Evolutionary conservation across 2,888 invertebrate species (phyloP).

Genomic region (Charanyca ferruginea): DNA sequence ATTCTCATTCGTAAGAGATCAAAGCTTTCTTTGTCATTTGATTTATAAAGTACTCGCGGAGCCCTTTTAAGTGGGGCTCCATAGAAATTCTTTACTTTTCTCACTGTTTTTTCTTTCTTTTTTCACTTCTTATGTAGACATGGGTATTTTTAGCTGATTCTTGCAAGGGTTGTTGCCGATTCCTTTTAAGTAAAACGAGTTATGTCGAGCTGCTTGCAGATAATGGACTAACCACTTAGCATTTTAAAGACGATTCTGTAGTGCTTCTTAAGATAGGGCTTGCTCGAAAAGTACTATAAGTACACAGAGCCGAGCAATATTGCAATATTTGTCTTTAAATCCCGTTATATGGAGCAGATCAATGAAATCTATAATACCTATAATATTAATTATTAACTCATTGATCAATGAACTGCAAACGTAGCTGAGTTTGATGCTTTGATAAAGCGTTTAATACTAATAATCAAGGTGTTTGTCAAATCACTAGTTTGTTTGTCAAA

Average conservation of each 20-base stretch:
- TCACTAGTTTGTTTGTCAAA: not conserved
- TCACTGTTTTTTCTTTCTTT: slow-evolving; percentile 43
- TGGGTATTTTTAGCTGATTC: slow-evolving; percentile 31
- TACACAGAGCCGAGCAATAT: not conserved
- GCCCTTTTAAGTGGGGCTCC: slow-evolving; percentile 43
- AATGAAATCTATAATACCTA: not conserved
- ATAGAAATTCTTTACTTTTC: slow-evolving; percentile 24
- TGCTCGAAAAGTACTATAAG: too few species aligned
- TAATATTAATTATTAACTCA: not conserved
- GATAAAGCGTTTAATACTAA: not conserved
- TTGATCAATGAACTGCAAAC: not conserved
- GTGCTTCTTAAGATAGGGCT: not conserved
- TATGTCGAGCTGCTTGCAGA: slow-evolving; percentile 6
- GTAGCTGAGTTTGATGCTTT: slow-evolving; percentile 2
- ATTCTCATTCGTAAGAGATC: slow-evolving; percentile 53
- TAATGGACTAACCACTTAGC: slow-evolving; percentile 18
- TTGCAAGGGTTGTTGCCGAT: slow-evolving; percentile 8
- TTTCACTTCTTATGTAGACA: slow-evolving; percentile 24
- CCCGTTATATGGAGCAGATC: not conserved
- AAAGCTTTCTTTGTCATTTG: slow-evolving; percentile 64
- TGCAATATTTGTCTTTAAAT: not conserved
- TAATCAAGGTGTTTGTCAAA: not conserved
- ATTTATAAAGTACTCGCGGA: slow-evolving; percentile 61
- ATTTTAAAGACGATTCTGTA: slow-evolving; percentile 10
- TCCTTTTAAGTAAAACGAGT: slow-evolving; percentile 18